Base-by-base conservation (phyloP, 2,888 invertebrate genomes). In the Chloroclysta siterata region DNA sequence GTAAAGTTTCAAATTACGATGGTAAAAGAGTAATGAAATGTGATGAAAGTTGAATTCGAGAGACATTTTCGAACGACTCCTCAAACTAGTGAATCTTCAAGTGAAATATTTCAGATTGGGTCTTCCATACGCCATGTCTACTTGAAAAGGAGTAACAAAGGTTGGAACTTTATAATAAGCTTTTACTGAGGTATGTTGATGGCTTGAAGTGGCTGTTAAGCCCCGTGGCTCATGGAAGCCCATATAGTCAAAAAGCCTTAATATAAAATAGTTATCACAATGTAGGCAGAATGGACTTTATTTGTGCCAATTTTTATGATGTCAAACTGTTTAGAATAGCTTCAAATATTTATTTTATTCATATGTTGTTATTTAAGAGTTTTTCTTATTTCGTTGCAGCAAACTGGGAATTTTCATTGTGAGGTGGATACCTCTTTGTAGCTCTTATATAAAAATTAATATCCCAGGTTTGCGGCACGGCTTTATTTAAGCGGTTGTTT, bases 291-390 rank as follows among this genome's bases (percentile, higher is more conserved):
- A 60, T 53, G 56, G 56, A 65, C 65, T 65, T 65, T 65, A 72
- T 64, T 72, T 67, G 72, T 72, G 72, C 72, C 72, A 72, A 72
- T 70, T 59, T 69, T 66, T 69, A 70, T 63, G 48, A 62, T 68
- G 69, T 69, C 61, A 68, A 67, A 69, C 63, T 68, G 56, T 66
- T 39, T 72, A 69, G 70, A 63, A 14, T 69, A 70, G 66, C 72
- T 76, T 80, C 65, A 76, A 76, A 74, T 81, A 80, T 78, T 80
- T 81, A 81, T 83, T 86, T 84, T 81, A 78, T 78, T 77, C 76
- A 76, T 79, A 75, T 76, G 80, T 85, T 83, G 81, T 81, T 77
- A 72, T 73, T 79, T 84, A 84, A 83, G 83, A 78, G 79, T 76
- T 78, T 80, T 78, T 72, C 75, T 76, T 75, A 74, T 74, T 73